Base-by-base conservation (phyloP, 2,113 vertebrate genomes). In the Syngnathus floridae region DNA sequence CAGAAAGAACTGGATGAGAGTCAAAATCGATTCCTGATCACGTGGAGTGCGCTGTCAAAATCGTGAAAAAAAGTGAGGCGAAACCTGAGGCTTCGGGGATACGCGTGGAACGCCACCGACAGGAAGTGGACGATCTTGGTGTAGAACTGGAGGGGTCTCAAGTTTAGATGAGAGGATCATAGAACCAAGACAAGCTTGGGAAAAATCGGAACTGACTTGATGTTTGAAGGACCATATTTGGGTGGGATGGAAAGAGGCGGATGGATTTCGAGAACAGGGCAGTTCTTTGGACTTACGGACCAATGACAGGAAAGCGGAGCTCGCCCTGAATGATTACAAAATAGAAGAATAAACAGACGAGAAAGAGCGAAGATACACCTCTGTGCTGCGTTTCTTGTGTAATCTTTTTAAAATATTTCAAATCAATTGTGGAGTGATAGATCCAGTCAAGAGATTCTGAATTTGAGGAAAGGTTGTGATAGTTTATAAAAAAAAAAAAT, bases 1-100 rank as follows among this genome's bases (percentile, higher is more conserved):
- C 73, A 49, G 10, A 59, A 63, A 17, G 22, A 80, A 73, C 75
- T 79, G 74, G 80, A 69, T 41, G 7, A 1, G 13, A 17, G 68
- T 75, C 81, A 70, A 69, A 81, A 80, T 81, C 78, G 41, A 81
- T 82, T 65, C 22, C 58, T 54, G 36, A 57, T 65, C 19, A 21
- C 58, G 64, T 54, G 62, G 6, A 61, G 51, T 7, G 26, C 52
- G 61, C 35, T 36, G 35, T 60, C 26, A 11, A 60, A 65, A 48
- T 71, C 43, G 51, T 4, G 19, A 26, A 56, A 56, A 5, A 14
- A n/a, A 6, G 9, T 43, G 10, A 64, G 13, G 41, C 36, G 31
- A 13, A 0, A n/a, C 10, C 10, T 55, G 13, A 35, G 54, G 26
- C 54, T 31, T 12, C 2, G 1, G 3, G 1, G 21, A 31, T 35